Evolutionary conservation across 2,888 invertebrate species (phyloP), one percentile per base, ranked within the genome.

Genomic region (Sclerodermus sp.): DNA sequence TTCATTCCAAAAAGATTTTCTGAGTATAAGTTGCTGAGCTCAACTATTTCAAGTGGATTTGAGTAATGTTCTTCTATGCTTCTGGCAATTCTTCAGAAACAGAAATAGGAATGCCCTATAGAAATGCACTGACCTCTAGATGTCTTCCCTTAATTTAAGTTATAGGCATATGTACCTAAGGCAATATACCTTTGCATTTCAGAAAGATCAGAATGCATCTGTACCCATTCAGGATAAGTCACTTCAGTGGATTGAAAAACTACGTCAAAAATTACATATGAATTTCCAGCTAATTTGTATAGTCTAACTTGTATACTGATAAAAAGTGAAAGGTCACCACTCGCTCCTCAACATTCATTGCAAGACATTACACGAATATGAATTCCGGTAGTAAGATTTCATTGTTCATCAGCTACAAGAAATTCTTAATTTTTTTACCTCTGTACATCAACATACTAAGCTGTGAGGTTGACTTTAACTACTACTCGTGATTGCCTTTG

Each of bases 31-130:
- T 23, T 23, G 23, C 23, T 23, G 4, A 8, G 23, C 23, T 23
- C 23, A 5, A 23, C 23, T 23, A 23, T 23, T 23, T 3, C 23
- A 3, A 23, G 23, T 23, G 23, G 8, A 3, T 23, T 23, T 23
- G 23, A 23, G 23, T 23, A 5, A 23, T 5, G 23, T 5, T 5
- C 8, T 23, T 23, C 23, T 23, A 23, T 23, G 23, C 23, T 23
- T 23, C 23, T 23, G 3, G 23, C 23, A 48, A 50, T 45, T 39
- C 38, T 45, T 51, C 40, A 48, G 47, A 55, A 55, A 32, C 45
- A 55, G 49, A 51, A 66, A 62, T 60, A 57, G 67, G 68, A 69
- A 70, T 68, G 67, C 68, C 66, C 68, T 60, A 64, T 62, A 63
- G 56, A 69, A 69, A 70, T 69, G 68, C 68, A 67, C 59, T 58